Percentiles rank a stretch among this genome's conserved stretches.
phyloP scores from a whole-genome alignment of 2,888 invertebrate genomes.

The Hypena proboscidalis region DNA sequence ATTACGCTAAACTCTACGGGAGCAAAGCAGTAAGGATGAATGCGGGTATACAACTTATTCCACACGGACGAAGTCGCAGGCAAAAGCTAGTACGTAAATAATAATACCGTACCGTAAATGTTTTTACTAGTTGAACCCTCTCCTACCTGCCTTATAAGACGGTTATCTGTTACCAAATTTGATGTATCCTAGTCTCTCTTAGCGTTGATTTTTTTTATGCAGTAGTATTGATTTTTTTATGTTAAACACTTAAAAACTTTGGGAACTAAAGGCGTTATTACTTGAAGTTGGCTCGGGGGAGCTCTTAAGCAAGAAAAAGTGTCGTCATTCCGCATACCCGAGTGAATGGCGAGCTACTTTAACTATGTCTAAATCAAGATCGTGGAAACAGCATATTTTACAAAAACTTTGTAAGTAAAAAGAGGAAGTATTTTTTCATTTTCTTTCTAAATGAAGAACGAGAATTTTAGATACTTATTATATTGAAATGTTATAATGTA shows the following conservation, averaged over 20 bases:
- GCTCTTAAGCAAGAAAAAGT: slow-evolving; percentile 8
- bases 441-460: too few species aligned
- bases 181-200: background rate
- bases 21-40: too few species aligned
- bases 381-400: background rate
- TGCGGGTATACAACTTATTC: too few species aligned
- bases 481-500: too few species aligned
- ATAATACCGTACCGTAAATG: too few species aligned
- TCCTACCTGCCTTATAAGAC: too few species aligned
- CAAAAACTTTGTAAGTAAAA: too few species aligned
- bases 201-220: background rate
- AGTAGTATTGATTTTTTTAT: background rate
- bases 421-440: too few species aligned
- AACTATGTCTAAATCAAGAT: background rate
- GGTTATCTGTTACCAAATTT: background rate
- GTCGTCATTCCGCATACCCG: slow-evolving; percentile 5
- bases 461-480: too few species aligned
- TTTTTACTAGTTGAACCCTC: background rate
- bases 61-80: too few species aligned
- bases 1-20: too few species aligned
- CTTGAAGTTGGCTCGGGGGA: slow-evolving; percentile 4
- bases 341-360: background rate
- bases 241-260: background rate
- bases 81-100: too few species aligned
- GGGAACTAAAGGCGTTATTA: slow-evolving; percentile 6